These are phyloP conservation scores for Agriotes lineatus DNA, from an alignment of 2,888 invertebrate species.

Conservation along the genomic window DNA sequence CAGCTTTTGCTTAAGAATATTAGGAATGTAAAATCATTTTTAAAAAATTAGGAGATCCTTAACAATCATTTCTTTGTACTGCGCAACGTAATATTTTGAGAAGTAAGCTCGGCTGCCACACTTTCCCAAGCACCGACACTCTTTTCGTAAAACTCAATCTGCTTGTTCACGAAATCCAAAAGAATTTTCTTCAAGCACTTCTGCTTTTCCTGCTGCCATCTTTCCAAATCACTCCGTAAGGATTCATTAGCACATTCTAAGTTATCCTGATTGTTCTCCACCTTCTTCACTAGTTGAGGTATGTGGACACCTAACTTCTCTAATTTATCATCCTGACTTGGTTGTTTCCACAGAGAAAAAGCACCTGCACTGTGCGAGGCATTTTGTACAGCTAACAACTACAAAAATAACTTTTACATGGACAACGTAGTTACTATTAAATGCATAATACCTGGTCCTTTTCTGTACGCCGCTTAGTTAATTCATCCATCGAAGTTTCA, in stretches of 20 bases:
- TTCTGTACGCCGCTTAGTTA: constrained; percentile 72
- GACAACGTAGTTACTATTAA: no score
- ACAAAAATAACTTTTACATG: constrained; percentile 8
- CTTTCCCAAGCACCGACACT: constrained; percentile 71
- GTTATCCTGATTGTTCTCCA: constrained; percentile 72
- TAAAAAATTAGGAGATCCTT: constrained; percentile 39
- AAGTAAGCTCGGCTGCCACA: constrained; percentile 55
- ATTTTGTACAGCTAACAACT: constrained; percentile 36
- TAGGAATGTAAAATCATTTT: constrained; percentile 18
- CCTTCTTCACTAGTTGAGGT: constrained; percentile 68
- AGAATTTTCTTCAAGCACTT: constrained; percentile 74
- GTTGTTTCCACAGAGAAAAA: constrained; percentile 72
- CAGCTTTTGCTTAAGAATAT: neutral
- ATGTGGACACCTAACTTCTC: constrained; percentile 66
- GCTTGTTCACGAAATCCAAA: constrained; percentile 73
- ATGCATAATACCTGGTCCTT: constrained; percentile 72
- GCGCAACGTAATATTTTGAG: constrained; percentile 37
- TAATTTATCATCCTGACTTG: constrained; percentile 71
- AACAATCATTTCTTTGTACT: constrained; percentile 43
- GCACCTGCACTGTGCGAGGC: constrained; percentile 54
- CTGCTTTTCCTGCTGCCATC: constrained; percentile 77
- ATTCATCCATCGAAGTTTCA: constrained; percentile 74
- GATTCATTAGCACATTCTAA: constrained; percentile 78
- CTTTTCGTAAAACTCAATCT: constrained; percentile 75
- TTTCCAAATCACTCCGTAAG: constrained; percentile 74